Percentiles rank a stretch among this genome's conserved stretches.
These are phyloP conservation scores for Mastigias papua DNA, from an alignment of 30 jellyfish, hydroid and myxozoan genomes.

Conservation along the genomic window DNA sequence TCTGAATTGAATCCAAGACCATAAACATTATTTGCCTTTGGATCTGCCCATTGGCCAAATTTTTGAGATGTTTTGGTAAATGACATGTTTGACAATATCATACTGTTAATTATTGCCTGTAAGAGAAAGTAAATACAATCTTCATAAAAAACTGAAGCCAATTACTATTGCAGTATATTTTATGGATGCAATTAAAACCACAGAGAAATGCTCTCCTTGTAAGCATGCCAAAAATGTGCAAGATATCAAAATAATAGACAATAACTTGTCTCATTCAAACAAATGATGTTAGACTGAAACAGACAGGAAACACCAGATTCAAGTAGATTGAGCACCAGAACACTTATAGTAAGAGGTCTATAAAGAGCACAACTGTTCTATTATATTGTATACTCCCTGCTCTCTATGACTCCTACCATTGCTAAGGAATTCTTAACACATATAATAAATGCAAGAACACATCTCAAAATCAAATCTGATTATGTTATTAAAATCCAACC, in stretches of 20 bases:
- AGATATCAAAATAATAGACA: too few species aligned
- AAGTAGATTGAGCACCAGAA: too few species aligned
- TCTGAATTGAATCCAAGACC: conserved; percentile 97
- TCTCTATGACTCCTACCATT: background rate
- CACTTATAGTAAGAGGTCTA: too few species aligned
- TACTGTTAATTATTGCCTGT: conserved; percentile 91
- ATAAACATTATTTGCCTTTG: conserved; percentile 90
- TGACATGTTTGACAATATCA: conserved; percentile 80
- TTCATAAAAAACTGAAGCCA: background rate
- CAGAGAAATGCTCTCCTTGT: too few species aligned
- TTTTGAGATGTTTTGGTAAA: conserved; percentile 97
- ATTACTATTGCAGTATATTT: too few species aligned
- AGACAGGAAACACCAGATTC: too few species aligned
- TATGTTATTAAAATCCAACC: background rate
- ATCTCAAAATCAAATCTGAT: background rate
- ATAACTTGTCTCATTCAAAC: too few species aligned
- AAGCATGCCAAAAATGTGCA: too few species aligned
- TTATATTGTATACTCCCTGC: too few species aligned
- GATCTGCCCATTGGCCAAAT: conserved; percentile 99
- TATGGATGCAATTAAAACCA: too few species aligned
- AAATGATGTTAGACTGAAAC: too few species aligned
- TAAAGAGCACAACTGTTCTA: too few species aligned
- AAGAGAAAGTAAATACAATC: background rate
- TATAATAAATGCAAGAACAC: background rate
- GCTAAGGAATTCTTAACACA: background rate